Conservation (phyloP, 2,797 vertebrate species). For the Tolypeutes matacus region DNA sequence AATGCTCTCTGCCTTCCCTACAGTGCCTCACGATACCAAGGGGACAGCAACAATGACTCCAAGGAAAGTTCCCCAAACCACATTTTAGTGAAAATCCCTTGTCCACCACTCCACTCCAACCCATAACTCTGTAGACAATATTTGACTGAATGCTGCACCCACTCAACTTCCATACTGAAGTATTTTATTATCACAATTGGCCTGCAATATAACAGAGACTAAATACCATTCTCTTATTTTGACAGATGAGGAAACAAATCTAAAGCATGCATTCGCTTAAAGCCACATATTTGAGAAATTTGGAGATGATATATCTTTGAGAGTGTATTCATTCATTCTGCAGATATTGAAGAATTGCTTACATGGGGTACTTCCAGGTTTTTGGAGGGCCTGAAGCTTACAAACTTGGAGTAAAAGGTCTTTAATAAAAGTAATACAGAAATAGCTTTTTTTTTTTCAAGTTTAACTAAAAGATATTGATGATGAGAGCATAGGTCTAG, state of each 20-base stretch:
- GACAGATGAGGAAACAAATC: slow-evolving; percentile 11
- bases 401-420: not conserved
- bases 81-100: slow-evolving; percentile 15
- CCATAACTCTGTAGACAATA: not conserved
- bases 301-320: not conserved
- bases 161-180: not conserved
- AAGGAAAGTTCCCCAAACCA: not conserved
- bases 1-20: not conserved
- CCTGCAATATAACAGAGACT: not conserved
- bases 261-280: not conserved
- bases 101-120: not conserved
- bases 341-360: not conserved
- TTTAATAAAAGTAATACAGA: slow-evolving; percentile 19
- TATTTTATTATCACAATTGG: slow-evolving; percentile 2
- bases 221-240: slow-evolving; percentile 9
- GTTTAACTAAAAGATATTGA: slow-evolving; percentile 1
- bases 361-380: not conserved
- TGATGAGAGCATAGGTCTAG: not conserved
- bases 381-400: not conserved
- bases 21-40: not conserved
- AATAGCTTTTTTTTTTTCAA: not conserved
- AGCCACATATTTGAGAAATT: not conserved
- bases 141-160: not conserved
- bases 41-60: not conserved
- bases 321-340: not conserved